Conservation (phyloP, 2,797 vertebrate species). For the Triplophysa bombifrons region DNA sequence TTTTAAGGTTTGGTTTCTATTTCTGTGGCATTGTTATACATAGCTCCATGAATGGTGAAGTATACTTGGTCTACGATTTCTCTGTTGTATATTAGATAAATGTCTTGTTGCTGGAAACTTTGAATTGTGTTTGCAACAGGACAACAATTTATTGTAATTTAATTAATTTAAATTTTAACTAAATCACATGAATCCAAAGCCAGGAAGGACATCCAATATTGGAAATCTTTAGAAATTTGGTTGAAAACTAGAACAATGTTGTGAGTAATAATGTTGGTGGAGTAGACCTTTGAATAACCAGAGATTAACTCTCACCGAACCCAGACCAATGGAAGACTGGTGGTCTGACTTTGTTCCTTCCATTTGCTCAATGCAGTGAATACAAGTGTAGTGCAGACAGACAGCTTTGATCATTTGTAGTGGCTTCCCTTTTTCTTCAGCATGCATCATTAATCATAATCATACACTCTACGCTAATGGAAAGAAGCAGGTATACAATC, state of each 20-base stretch:
- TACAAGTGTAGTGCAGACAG: constrained; percentile 20
- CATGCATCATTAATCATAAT: constrained; percentile 23
- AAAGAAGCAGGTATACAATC: constrained; percentile 16
- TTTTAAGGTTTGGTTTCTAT: too few relatives aligned
- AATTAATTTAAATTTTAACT: neutral
- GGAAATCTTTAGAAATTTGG: neutral
- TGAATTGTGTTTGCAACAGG: neutral
- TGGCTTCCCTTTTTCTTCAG: neutral
- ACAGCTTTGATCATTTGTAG: constrained; percentile 34
- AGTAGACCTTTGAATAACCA: neutral
- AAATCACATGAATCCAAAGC: neutral
- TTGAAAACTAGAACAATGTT: neutral
- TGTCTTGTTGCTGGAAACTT: too few relatives aligned
- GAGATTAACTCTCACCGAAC: constrained; percentile 2
- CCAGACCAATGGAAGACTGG: constrained; percentile 6
- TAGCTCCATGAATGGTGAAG: too few relatives aligned
- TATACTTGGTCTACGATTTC: too few relatives aligned
- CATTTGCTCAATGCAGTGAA: constrained; percentile 41
- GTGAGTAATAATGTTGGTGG: neutral
- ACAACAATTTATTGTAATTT: neutral
- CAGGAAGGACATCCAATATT: neutral
- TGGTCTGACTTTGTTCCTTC: constrained; percentile 20
- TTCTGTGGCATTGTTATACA: too few relatives aligned
- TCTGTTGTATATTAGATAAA: too few relatives aligned
- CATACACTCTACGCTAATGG: constrained; percentile 30